Base-by-base conservation (phyloP, 2,888 invertebrate species). In the Tipula helvola region DNA sequence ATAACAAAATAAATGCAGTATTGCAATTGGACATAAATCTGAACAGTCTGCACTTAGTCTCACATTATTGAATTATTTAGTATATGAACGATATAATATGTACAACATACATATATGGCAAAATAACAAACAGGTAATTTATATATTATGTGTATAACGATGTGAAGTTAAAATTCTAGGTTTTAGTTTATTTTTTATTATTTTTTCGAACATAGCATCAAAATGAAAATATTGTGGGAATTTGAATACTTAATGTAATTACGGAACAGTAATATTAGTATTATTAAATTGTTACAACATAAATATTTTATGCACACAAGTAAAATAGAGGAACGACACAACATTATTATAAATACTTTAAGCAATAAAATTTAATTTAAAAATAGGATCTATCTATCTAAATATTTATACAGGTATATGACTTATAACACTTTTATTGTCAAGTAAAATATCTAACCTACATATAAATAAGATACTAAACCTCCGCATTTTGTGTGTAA, bases 31-130 rank as follows among this genome's bases (percentile, higher is more conserved):
- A 71, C 13, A 71, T 71, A 71, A 71, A 71, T 71, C 71, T 71
- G 71, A 71, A 71, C 71, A 71, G 71, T 71, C 71, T 71, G 71
- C 71, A 71, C 71, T 71, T 71, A 71, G 71, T 71, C 71, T 71
- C 71, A 71, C 71, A 71, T 71, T 71, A 71, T 28, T 71, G 71
- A 71, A 71, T 71, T 28, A 71, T 71, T 71, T 71, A 71, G 71
- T 71, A 71, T 18, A 28, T 71, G 71, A 57, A 10, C 57, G 71
- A 28, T 71, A 71, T 71, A 71, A 28, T 71, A 71, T 39, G 13
- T 71, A 71, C 3, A 28, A 13, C 28, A 44, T 44, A 13, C 28
- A 44, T 44, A 44, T 52, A 52, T 52, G 5, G 52, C 28, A 71
- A 28, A 52, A 71, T 10, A 71, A 71, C 71, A 71, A 71, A 28